Conservation (phyloP, 2,888 invertebrate genomes). For the Idaea biselata region DNA sequence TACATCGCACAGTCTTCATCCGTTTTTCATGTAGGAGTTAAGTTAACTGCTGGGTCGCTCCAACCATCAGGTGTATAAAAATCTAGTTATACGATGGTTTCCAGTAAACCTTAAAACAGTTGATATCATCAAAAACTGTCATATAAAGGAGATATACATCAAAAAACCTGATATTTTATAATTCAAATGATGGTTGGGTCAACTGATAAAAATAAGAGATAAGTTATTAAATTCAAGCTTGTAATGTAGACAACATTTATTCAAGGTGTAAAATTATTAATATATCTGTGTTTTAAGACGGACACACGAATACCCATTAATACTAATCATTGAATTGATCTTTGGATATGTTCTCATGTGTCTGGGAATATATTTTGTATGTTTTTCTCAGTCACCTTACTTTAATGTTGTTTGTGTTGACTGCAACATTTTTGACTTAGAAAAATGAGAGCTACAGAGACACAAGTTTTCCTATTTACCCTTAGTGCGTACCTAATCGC, state of each 20-base stretch:
- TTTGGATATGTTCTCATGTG: no score
- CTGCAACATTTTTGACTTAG: no score
- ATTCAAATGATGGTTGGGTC: conserved; percentile 30
- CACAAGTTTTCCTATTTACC: no score
- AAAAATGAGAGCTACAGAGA: no score
- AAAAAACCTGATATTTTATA: conserved; percentile 51
- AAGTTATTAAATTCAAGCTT: conserved; percentile 22
- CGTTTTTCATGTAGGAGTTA: not conserved
- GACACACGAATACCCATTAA: not conserved
- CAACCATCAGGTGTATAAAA: not conserved
- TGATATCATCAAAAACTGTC: conserved; percentile 8
- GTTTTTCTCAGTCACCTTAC: no score
- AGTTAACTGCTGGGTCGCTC: not conserved
- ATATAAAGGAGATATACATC: conserved; percentile 43
- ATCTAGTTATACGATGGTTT: not conserved
- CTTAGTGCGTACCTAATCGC: no score
- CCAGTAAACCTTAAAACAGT: not conserved
- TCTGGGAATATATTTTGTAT: no score
- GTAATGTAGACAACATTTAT: conserved; percentile 1
- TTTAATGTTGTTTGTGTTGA: no score
- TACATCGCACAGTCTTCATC: not conserved
- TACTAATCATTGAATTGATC: no score
- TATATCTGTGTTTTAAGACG: not conserved
- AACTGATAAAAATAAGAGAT: conserved; percentile 31
- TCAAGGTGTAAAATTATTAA: not conserved